Conservation (phyloP, 2,888 invertebrate genomes). For the Acheta domesticus region DNA sequence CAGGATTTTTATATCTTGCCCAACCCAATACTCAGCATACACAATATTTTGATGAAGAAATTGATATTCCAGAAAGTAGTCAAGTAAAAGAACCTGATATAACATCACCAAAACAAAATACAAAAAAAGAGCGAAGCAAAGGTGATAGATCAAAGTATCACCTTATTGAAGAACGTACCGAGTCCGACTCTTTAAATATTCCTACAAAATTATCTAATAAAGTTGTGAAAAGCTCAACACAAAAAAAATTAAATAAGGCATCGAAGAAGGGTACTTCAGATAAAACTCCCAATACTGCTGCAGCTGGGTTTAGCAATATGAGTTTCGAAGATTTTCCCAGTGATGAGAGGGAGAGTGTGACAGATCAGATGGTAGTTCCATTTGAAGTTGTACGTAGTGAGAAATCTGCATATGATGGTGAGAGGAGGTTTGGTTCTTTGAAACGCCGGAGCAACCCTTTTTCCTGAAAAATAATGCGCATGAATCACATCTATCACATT, state of each 20-base stretch:
- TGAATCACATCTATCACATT: conserved; percentile 25
- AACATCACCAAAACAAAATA: conserved; percentile 25
- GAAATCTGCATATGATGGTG: conserved; percentile 40
- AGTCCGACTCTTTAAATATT: conserved; percentile 44
- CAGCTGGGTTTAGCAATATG: conserved; percentile 67
- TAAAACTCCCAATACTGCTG: conserved; percentile 41
- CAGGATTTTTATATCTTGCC: conserved; percentile 19
- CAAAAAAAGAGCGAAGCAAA: conserved; percentile 42
- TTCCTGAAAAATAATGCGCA: conserved; percentile 43
- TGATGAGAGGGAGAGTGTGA: conserved; percentile 55
- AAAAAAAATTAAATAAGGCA: conserved; percentile 42
- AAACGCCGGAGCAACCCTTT: conserved; percentile 52
- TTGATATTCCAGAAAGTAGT: not conserved
- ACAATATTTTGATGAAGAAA: not conserved
- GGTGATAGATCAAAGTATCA: conserved; percentile 52
- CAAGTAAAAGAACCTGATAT: conserved; percentile 3
- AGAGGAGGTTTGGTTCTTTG: conserved; percentile 48
- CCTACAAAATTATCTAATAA: conserved; percentile 44
- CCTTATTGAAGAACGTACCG: conserved; percentile 50
- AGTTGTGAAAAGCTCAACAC: conserved; percentile 40
- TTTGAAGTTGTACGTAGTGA: conserved; percentile 59
- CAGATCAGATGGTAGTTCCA: conserved; percentile 51
- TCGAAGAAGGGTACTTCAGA: conserved; percentile 40
- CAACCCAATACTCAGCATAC: not conserved
- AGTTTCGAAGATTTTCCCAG: conserved; percentile 72